Percentiles rank a stretch among this genome's conserved stretches.
These are phyloP conservation scores for Malurus melanocephalus DNA, from an alignment of 2,113 vertebrate species.

Conservation along the genomic window DNA sequence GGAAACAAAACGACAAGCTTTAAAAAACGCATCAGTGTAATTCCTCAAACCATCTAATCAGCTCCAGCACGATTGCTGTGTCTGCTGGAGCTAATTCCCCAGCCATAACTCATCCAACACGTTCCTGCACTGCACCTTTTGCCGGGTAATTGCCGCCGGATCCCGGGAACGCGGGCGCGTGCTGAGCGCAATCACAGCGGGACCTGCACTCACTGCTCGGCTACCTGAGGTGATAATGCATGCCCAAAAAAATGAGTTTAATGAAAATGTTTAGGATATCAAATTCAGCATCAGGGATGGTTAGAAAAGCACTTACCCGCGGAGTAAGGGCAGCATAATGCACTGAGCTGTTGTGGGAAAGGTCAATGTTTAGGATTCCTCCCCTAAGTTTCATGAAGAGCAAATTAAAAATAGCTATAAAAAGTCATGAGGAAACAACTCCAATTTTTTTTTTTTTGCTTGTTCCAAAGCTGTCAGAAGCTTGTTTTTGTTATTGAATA, in stretches of 20 bases:
- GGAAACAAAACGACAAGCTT: background rate
- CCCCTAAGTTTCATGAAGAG: background rate
- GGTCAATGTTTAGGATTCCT: constrained; percentile 4
- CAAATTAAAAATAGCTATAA: background rate
- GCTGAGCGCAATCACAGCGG: constrained; percentile 8
- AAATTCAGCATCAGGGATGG: background rate
- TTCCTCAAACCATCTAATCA: background rate
- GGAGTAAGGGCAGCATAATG: background rate
- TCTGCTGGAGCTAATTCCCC: background rate
- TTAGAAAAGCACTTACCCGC: background rate
- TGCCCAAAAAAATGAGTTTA: constrained; percentile 11
- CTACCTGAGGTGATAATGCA: constrained; percentile 42
- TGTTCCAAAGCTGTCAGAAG: background rate
- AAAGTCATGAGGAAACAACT: background rate
- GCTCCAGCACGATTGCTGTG: background rate
- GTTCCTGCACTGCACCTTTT: background rate
- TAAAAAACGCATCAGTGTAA: background rate
- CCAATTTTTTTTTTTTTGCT: background rate
- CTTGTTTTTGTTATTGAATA: background rate
- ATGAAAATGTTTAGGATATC: constrained; percentile 54
- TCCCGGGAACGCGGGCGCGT: fast-evolving
- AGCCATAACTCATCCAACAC: fast-evolving
- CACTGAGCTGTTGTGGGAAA: background rate
- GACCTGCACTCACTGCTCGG: background rate
- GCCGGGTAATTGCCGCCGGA: background rate